Percentiles rank a stretch among this genome's conserved stretches.
phyloP scores from a whole-genome alignment of 2,113 vertebrate species.

The Marcusenius ussheri region DNA sequence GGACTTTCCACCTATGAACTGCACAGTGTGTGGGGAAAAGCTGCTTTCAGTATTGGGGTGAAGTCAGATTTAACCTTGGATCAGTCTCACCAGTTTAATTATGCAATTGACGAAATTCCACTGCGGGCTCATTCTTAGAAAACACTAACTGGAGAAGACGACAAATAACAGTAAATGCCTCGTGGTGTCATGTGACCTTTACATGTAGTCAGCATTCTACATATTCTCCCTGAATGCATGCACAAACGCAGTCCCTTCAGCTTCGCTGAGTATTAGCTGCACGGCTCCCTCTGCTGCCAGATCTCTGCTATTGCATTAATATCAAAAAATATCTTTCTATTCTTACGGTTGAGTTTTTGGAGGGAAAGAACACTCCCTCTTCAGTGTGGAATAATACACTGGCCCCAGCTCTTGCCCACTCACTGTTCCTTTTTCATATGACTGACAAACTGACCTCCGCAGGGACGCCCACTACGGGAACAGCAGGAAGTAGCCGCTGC shows the following conservation, averaged over 20 bases:
- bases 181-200: not conserved
- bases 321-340: not conserved
- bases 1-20: not conserved
- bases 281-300: conserved; percentile 34
- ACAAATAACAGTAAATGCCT: not conserved
- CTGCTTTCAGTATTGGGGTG: not conserved
- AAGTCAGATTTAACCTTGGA: not conserved
- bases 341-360: not conserved
- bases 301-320: conserved; percentile 42
- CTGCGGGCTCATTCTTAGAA: not conserved
- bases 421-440: not conserved
- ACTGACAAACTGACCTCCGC: conserved; percentile 21
- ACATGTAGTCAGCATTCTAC: not conserved
- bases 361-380: not conserved
- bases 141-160: not conserved
- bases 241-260: conserved; percentile 44
- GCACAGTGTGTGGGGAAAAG: not conserved
- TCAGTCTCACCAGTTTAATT: not conserved
- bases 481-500: conserved; percentile 96
- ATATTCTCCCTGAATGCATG: not conserved
- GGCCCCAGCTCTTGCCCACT: not conserved
- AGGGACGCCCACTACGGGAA: conserved; percentile 89
- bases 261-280: conserved; percentile 30
- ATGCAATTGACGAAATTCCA: not conserved
- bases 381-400: not conserved